These are phyloP conservation scores for Allolobophora icterica DNA, from an alignment of 2,888 invertebrate species.

Conservation along the genomic window DNA sequence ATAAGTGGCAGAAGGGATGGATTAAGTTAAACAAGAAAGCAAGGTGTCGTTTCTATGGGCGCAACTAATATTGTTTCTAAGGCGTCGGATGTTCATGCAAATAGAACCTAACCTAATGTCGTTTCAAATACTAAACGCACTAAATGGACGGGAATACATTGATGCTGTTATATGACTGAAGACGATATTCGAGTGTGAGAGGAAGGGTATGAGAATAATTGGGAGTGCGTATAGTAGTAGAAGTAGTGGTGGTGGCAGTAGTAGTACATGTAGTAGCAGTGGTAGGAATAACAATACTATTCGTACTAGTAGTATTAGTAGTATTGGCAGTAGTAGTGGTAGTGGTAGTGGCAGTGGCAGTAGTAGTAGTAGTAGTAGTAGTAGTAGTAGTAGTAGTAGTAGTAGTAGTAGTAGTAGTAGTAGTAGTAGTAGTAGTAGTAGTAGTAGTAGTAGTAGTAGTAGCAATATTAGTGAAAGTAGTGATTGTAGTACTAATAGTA, in stretches of 20 bases:
- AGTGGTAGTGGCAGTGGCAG: not conserved
- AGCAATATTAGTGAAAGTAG: not conserved
- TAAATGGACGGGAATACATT: not conserved
- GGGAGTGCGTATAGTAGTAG: not conserved
- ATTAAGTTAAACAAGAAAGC: not conserved
- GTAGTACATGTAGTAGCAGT: not conserved
- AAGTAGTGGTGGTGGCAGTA: not conserved
- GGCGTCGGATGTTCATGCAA: not conserved
- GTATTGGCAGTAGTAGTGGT: not conserved
- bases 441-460: constrained; percentile 23
- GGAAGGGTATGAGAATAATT: not conserved
- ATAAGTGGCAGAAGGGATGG: not conserved
- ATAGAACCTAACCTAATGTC: not conserved
- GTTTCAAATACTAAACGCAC: not conserved
- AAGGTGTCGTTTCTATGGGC: not conserved
- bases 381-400: not conserved
- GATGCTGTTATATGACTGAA: not conserved
- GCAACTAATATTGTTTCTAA: not conserved
- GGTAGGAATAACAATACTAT: too few relatives aligned
- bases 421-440: constrained; percentile 5
- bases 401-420: not conserved
- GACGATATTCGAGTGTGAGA: too few relatives aligned
- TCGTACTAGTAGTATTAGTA: not conserved
- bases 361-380: not conserved
- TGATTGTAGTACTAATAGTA: not conserved